Percentiles rank a stretch among this genome's conserved stretches.
phyloP scores from a whole-genome alignment of 2,888 invertebrate genomes.

The Drosophila macrospina region DNA sequence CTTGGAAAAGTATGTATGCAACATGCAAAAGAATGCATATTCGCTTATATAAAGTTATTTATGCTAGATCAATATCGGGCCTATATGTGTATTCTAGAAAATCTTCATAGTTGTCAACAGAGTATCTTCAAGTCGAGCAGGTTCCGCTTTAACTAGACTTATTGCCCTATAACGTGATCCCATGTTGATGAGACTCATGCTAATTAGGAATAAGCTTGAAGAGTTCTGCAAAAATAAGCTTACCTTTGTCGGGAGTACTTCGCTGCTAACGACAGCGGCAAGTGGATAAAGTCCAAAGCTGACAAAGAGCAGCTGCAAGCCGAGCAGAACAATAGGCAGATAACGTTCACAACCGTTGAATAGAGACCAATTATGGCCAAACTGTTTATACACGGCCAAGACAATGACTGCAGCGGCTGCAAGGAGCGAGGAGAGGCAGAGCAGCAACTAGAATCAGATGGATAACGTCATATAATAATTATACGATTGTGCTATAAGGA shows the following conservation, averaged over 20 bases:
- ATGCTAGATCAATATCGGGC: too few relatives aligned
- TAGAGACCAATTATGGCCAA: constrained; percentile 44
- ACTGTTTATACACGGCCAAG: constrained; percentile 59
- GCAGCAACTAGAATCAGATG: constrained; percentile 60
- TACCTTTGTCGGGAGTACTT: constrained; percentile 81
- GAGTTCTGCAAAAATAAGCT: constrained; percentile 1
- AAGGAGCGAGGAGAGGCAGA: constrained; percentile 70
- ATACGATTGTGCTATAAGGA: not conserved
- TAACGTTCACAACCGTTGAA: constrained; percentile 37
- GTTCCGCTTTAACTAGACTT: too few relatives aligned
- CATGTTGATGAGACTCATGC: not conserved
- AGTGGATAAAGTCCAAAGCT: constrained; percentile 80
- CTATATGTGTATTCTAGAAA: too few relatives aligned
- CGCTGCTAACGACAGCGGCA: constrained; percentile 75
- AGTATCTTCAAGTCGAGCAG: too few relatives aligned
- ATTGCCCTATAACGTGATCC: not conserved
- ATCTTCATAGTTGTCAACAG: too few relatives aligned
- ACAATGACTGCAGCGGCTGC: constrained; percentile 63
- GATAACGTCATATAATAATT: not conserved
- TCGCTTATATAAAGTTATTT: too few relatives aligned
- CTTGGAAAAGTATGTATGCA: too few relatives aligned
- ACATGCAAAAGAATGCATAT: too few relatives aligned
- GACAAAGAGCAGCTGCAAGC: constrained; percentile 68
- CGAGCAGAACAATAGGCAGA: constrained; percentile 70
- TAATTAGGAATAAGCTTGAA: not conserved